A percentile compares a stretch with the other conserved stretches of the same genome.
Evolutionary conservation across 2,888 invertebrate species (phyloP).

Genomic region (Dynastes hyllus): DNA sequence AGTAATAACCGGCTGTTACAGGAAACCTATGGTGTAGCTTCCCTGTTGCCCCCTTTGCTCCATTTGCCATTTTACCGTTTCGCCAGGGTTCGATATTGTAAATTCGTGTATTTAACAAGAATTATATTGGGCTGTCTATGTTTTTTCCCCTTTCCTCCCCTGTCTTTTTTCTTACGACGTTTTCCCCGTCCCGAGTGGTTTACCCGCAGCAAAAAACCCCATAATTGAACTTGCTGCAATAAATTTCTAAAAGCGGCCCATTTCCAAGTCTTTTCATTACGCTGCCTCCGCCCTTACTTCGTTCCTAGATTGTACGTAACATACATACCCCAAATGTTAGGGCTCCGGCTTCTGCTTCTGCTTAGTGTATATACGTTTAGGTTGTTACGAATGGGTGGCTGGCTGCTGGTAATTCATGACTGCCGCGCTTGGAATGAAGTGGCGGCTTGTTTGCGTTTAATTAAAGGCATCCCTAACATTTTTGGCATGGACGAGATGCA

Average conservation of each 20-base stretch:
- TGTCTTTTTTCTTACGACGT: constrained; percentile 1
- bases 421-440: constrained; percentile 1
- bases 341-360: background rate
- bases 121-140: background rate
- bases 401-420: constrained; percentile 37
- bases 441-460: constrained; percentile 43
- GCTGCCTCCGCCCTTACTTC: background rate
- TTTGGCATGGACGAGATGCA: background rate
- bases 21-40: background rate
- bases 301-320: too few species aligned
- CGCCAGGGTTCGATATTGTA: background rate
- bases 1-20: constrained; percentile 25
- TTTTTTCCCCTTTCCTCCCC: too few species aligned
- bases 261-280: constrained; percentile 46
- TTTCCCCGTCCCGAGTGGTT: too few species aligned
- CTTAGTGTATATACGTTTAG: background rate
- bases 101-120: constrained; percentile 9
- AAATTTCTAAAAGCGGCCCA: constrained; percentile 35
- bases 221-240: constrained; percentile 44
- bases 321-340: background rate
- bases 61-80: too few species aligned
- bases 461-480: constrained; percentile 33
- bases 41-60: background rate
- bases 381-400: background rate
- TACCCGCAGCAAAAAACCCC: constrained; percentile 37